phyloP scores from a whole-genome alignment of 2,888 invertebrate species.

The Drosophila fulvimacula region DNA sequence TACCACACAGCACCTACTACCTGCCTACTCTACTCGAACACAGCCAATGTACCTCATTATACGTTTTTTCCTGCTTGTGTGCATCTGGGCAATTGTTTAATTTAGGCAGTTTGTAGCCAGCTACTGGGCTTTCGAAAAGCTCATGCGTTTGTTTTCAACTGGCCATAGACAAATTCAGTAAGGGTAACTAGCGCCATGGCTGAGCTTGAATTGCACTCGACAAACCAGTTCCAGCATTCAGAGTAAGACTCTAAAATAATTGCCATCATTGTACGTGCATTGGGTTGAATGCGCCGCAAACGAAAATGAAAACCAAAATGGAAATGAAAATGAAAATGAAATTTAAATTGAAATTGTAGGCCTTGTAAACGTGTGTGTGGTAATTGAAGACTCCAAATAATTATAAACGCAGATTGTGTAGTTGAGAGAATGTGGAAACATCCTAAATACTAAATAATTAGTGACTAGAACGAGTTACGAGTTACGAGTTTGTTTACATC shows the following conservation, averaged over 20 bases:
- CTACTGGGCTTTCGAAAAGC: constrained; percentile 34
- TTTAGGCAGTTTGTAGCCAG: constrained; percentile 19
- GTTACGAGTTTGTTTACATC: background rate
- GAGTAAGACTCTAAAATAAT: constrained; percentile 52
- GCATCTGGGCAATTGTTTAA: constrained; percentile 2
- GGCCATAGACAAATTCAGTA: constrained; percentile 22
- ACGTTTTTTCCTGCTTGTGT: background rate
- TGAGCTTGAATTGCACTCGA: constrained; percentile 52
- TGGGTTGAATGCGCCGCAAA: constrained; percentile 68
- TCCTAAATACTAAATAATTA: background rate
- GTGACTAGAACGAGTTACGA: background rate
- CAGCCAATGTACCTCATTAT: constrained; percentile 1
- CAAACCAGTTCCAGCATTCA: constrained; percentile 54
- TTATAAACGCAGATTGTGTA: background rate
- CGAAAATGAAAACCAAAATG: constrained; percentile 37
- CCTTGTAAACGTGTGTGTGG: constrained; percentile 29
- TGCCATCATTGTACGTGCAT: constrained; percentile 54
- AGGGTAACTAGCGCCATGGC: constrained; percentile 47
- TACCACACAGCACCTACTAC: no score
- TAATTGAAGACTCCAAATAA: constrained; percentile 10
- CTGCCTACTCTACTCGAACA: constrained; percentile 1
- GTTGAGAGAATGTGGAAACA: background rate
- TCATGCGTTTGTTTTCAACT: constrained; percentile 21
- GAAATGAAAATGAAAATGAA: constrained; percentile 55
- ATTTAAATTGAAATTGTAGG: constrained; percentile 63